Evolutionary conservation across 1,140 invertebrate genomes (phyloP).

Genomic region (Parapsyche elsis): DNA sequence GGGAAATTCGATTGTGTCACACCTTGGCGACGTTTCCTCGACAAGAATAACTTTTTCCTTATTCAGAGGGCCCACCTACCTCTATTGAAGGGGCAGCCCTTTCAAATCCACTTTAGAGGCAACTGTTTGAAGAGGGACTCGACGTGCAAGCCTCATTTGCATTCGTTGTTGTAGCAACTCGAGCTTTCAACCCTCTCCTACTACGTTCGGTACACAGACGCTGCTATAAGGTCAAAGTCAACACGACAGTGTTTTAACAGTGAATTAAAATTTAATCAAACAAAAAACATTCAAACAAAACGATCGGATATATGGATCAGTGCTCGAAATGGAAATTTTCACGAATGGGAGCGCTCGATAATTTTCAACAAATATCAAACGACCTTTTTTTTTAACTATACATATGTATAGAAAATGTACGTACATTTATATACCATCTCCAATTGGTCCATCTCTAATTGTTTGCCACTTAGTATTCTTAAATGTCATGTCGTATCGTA

Average conservation of each 20-base stretch:
- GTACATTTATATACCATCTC: too few relatives aligned
- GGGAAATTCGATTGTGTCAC: too few relatives aligned
- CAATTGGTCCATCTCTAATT: too few relatives aligned
- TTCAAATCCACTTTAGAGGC: conserved; percentile 7
- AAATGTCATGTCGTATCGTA: too few relatives aligned
- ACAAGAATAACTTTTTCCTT: background rate
- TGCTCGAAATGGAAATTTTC: too few relatives aligned
- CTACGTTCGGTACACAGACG: background rate
- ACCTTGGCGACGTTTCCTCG: background rate
- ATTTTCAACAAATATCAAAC: too few relatives aligned
- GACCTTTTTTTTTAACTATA: too few relatives aligned
- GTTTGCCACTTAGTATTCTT: too few relatives aligned
- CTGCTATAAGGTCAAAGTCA: background rate
- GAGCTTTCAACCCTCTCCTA: background rate
- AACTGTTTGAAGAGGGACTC: conserved; percentile 19
- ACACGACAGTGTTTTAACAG: background rate
- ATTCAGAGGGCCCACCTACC: background rate
- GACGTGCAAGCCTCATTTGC: conserved; percentile 22
- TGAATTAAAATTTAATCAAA: background rate
- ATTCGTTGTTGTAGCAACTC: conserved; percentile 11
- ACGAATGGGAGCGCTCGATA: too few relatives aligned
- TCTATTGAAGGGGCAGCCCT: background rate
- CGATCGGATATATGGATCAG: too few relatives aligned
- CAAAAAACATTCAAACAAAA: too few relatives aligned
- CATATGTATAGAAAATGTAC: too few relatives aligned